These are phyloP conservation scores for Tipula vernalis DNA, from an alignment of 2,888 invertebrate species.

Conservation along the genomic window DNA sequence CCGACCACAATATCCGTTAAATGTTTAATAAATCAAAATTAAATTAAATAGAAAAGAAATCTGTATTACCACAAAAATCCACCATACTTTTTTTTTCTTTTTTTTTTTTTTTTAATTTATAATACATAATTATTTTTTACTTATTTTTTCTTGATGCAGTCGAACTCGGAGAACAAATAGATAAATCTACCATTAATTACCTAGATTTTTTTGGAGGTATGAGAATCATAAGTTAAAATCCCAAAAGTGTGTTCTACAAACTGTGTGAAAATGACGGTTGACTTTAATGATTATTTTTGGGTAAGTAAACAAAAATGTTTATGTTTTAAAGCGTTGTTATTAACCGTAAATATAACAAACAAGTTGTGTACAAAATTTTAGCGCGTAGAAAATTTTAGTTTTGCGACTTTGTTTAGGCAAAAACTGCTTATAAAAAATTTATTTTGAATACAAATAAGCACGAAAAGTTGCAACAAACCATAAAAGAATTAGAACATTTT, in stretches of 20 bases:
- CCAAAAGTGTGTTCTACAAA: background rate
- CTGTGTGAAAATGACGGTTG: conserved; percentile 33
- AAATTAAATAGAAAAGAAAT: background rate
- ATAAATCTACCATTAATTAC: background rate
- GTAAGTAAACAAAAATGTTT: conserved; percentile 21
- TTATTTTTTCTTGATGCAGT: background rate
- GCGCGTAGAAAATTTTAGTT: background rate
- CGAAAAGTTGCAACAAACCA: no score
- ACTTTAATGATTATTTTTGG: conserved; percentile 37
- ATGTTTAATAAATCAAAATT: background rate
- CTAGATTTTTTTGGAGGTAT: background rate
- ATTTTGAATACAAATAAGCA: no score
- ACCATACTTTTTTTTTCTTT: background rate
- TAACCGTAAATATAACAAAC: no score
- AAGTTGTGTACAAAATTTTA: background rate
- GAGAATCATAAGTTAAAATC: background rate
- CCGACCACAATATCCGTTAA: background rate
- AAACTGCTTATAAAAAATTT: no score
- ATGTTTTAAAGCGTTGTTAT: no score
- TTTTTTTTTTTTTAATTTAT: background rate
- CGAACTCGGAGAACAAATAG: background rate
- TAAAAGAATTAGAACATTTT: no score
- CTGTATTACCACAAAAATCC: background rate
- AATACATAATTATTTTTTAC: background rate
- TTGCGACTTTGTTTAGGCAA: background rate